Conservation (phyloP, 2,113 vertebrate genomes). For the Dolichallabes microphthalmus region DNA sequence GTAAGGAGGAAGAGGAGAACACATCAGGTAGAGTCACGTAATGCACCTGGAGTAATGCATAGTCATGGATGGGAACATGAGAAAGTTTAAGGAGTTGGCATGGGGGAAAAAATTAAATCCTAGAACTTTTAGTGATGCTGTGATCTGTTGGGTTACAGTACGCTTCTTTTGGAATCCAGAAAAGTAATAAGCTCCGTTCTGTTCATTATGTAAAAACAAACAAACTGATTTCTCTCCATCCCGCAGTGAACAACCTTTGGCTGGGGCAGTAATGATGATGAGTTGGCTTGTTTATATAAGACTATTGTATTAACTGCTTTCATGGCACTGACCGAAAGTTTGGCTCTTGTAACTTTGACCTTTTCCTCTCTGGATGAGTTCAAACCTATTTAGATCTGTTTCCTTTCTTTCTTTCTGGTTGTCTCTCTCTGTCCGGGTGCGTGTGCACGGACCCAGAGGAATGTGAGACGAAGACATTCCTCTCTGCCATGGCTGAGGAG, state of each 20-base stretch:
- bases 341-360: neutral
- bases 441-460: constrained; percentile 50
- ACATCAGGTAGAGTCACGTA: neutral
- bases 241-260: neutral
- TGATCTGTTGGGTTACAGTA: neutral
- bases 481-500: constrained; percentile 45
- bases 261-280: constrained; percentile 26
- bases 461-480: constrained; percentile 69
- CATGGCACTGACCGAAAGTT: constrained; percentile 35
- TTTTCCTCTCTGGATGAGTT: constrained; percentile 43
- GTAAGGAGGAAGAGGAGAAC: neutral
- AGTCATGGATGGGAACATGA: neutral
- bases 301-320: constrained; percentile 22
- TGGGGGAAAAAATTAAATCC: neutral
- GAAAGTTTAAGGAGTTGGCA: too few species aligned
- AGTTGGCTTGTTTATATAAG: constrained; percentile 29
- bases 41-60: neutral
- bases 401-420: neutral
- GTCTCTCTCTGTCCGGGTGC: constrained; percentile 1
- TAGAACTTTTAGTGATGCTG: neutral
- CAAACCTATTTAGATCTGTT: constrained; percentile 14
- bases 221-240: neutral
- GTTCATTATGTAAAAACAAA: neutral
- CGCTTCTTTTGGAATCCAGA: neutral
- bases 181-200: neutral